Conservation (phyloP, 1,140 invertebrate genomes). For the Tetramorium parvispinum region DNA sequence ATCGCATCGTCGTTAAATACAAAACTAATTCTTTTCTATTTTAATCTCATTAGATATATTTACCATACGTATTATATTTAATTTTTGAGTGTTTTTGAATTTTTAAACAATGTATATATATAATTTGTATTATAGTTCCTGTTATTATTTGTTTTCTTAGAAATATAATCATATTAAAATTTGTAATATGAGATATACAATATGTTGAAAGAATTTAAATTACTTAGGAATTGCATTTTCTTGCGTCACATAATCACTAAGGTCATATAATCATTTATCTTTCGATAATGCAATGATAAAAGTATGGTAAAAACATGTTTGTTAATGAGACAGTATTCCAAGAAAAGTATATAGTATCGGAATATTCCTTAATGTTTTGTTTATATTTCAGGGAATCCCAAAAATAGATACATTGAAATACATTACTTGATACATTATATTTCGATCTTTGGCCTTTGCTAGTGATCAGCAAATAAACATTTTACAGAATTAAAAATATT, state of each 20-base stretch:
- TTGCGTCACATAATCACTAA: not conserved
- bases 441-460: no score
- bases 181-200: not conserved
- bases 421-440: not conserved
- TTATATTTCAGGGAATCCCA: not conserved
- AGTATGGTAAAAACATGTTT: conserved; percentile 5
- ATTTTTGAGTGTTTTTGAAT: not conserved
- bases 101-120: not conserved
- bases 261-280: not conserved
- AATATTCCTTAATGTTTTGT: not conserved
- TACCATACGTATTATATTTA: not conserved
- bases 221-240: not conserved
- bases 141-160: not conserved
- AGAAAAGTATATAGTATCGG: not conserved
- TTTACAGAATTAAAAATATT: not conserved
- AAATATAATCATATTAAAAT: not conserved
- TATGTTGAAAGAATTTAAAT: not conserved
- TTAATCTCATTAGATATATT: conserved; percentile 8
- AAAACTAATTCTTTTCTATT: conserved; percentile 10
- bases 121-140: not conserved
- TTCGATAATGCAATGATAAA: not conserved
- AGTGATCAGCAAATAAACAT: not conserved
- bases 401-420: not conserved
- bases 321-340: not conserved
- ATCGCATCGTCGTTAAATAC: not conserved